Evolutionary conservation across 2,113 vertebrate genomes (phyloP), one percentile per base, ranked within the genome.

Genomic region (Trachemys scripta): DNA sequence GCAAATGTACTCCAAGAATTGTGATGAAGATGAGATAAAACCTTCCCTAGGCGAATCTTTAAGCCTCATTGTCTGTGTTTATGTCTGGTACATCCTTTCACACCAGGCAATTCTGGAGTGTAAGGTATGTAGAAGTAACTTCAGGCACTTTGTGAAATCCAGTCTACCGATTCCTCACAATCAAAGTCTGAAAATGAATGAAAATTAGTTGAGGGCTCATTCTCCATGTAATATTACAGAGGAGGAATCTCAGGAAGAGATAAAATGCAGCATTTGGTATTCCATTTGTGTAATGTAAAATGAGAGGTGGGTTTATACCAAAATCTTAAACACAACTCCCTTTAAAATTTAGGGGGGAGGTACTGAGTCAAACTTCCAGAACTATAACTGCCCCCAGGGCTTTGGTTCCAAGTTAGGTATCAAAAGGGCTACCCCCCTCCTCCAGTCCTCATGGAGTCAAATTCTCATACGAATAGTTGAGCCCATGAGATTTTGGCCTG

Each of bases 1-100:
- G 83, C 82, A 59, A 51, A n/a, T 1, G 0, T 84, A 8, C 47
- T 83, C 84, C 24, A 54, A 76, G 88, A 35, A 75, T 84, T 65
- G 29, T 49, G 29, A 69, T 6, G 69, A 93, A 80, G 75, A 59
- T 10, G 82, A 84, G 91, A 91, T 91, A 82, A 95, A 97, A 92
- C 31, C 88, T 65, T 85, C 82, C 88, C 53, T 85, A 56, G 84
- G 91, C 82, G 84, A 85, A 45, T 76, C 47, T 91, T 47, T 31
- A 62, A 92, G 80, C 69, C 72, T 80, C 47, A 47, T 42, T 19
- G 47, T 81, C 8, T 25, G 82, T 79, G 17, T 29, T 29, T 50
- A 47, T 79, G 84, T n/a, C 56, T 91, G 87, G 80, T 87, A 87
- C 80, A 87, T 69, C 84, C 12, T 62, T 62, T 62, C 6, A 35